phyloP scores from a whole-genome alignment of 2,113 vertebrate species.

The Tyrannus savana region DNA sequence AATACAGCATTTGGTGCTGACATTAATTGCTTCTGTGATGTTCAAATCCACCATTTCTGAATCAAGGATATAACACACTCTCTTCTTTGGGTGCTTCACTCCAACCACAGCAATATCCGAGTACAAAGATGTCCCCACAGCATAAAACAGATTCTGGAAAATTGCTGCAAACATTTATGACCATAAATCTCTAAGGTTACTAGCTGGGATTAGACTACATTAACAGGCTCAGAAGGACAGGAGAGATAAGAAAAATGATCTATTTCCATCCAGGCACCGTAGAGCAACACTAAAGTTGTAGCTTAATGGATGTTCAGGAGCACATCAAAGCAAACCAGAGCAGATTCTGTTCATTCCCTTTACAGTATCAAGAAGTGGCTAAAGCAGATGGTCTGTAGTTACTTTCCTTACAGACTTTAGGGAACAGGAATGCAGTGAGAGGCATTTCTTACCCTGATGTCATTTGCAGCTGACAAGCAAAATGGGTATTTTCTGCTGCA shows the following conservation, averaged over 20 bases:
- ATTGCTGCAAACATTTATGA: not conserved
- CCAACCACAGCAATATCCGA: not conserved
- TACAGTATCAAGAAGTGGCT: not conserved
- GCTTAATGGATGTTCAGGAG: conserved; percentile 26
- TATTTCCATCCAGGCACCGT: not conserved
- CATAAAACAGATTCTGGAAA: not conserved
- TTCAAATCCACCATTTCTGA: not conserved
- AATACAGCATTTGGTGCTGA: not conserved
- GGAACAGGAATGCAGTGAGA: not conserved
- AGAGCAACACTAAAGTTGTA: not conserved
- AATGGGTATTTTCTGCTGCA: not conserved
- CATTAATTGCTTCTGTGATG: not conserved
- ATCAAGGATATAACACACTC: not conserved
- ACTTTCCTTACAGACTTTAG: not conserved
- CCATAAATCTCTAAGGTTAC: not conserved
- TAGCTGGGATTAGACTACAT: conserved; percentile 10
- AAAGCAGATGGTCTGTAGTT: not conserved
- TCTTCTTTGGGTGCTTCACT: not conserved
- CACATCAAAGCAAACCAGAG: conserved; percentile 33
- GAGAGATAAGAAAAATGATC: conserved; percentile 34
- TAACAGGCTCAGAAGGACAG: conserved; percentile 44
- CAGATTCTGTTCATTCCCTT: conserved; percentile 6
- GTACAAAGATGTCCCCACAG: not conserved
- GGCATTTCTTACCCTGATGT: not conserved
- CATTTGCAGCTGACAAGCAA: not conserved